Evolutionary conservation across 2,797 vertebrate species (phyloP).

Genomic region (Sebastes itinus): DNA sequence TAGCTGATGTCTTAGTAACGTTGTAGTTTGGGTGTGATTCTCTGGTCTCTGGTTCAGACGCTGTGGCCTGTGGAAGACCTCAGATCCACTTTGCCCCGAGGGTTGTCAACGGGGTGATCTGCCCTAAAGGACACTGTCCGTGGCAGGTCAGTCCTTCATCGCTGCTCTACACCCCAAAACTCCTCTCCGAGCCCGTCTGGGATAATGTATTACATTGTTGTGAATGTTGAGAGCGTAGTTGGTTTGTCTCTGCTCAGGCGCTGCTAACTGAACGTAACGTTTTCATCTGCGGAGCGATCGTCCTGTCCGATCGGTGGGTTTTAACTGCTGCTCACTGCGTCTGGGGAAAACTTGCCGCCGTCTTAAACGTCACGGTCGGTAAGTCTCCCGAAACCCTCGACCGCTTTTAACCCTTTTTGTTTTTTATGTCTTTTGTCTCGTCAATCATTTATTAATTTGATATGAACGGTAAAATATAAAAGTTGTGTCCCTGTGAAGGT

Average conservation of each 20-base stretch:
- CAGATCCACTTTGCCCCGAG: conserved; percentile 70
- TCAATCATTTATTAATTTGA: no score
- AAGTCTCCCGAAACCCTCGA: neutral
- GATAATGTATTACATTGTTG: neutral
- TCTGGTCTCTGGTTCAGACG: conserved; percentile 69
- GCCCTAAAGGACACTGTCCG: conserved; percentile 91
- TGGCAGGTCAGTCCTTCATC: conserved; percentile 87
- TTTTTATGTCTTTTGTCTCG: neutral
- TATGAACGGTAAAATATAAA: neutral
- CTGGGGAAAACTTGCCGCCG: neutral
- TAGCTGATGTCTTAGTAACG: neutral
- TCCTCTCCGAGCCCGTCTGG: no score
- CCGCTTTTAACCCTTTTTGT: neutral
- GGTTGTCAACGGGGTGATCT: conserved; percentile 87
- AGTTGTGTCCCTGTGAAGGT: conserved; percentile 71
- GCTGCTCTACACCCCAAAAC: no score
- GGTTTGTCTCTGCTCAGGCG: conserved; percentile 73
- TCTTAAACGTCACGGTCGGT: conserved; percentile 83
- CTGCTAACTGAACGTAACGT: conserved; percentile 57
- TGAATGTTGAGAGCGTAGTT: no score
- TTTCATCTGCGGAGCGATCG: conserved; percentile 85
- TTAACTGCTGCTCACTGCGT: conserved; percentile 94
- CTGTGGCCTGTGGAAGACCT: conserved; percentile 86
- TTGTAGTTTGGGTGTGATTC: no score
- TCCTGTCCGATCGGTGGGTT: conserved; percentile 87